These are phyloP conservation scores for Bungarus multicinctus DNA, from an alignment of 2,113 vertebrate genomes.

Conservation along the genomic window DNA sequence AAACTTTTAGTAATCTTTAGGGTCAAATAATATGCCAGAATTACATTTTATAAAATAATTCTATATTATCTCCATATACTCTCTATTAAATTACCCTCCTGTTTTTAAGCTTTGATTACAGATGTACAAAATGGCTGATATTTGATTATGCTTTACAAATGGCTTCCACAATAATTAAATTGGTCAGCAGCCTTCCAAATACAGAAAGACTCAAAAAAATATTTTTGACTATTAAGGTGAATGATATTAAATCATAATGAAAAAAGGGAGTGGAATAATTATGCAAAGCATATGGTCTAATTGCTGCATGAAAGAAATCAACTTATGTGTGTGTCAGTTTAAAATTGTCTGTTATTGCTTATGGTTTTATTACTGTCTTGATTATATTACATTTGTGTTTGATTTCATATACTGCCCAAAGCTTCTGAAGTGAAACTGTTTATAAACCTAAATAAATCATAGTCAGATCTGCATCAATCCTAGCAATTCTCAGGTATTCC, in stretches of 20 bases:
- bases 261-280: not conserved
- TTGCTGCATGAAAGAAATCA: not conserved
- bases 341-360: not conserved
- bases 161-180: not conserved
- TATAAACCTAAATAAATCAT: not conserved
- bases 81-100: conserved; percentile 2
- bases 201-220: not conserved
- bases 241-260: not conserved
- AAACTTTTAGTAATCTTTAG: not conserved
- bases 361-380: not conserved
- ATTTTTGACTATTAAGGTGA: not conserved
- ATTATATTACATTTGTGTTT: not conserved
- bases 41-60: conserved; percentile 1
- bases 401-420: not conserved
- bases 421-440: not conserved
- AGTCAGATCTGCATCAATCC: not conserved
- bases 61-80: not conserved
- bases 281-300: not conserved
- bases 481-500: not conserved
- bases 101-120: conserved; percentile 1
- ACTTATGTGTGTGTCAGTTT: not conserved
- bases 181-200: not conserved
- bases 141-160: not conserved
- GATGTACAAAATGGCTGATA: not conserved
- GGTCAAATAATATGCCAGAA: not conserved